phyloP scores from a whole-genome alignment of 2,888 invertebrate species.

The Amblyteles armatorius region DNA sequence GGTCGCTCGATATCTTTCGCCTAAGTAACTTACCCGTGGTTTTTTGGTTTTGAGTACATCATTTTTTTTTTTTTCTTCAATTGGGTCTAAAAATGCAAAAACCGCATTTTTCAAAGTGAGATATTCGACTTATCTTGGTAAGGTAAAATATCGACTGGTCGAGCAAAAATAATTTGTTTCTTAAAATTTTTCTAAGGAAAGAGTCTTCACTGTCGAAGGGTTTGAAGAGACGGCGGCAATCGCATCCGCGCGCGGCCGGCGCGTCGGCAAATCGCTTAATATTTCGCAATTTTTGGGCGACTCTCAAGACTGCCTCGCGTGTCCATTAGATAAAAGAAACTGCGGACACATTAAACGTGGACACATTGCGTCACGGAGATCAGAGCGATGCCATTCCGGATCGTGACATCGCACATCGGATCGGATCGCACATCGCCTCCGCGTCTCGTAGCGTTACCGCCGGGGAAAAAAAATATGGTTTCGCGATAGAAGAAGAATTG shows the following conservation, averaged over 20 bases:
- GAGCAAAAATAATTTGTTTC: too few species aligned
- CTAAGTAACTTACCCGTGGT: too few species aligned
- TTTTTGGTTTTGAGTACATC: too few species aligned
- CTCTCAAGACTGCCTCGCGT: background rate
- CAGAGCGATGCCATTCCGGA: constrained; percentile 6
- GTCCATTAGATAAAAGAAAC: background rate
- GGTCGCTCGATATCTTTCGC: too few species aligned
- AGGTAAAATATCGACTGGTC: too few species aligned
- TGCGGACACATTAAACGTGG: background rate
- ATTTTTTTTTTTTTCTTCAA: too few species aligned
- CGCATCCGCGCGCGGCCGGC: background rate
- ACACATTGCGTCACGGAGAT: background rate
- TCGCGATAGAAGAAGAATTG: constrained; percentile 33
- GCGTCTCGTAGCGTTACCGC: background rate
- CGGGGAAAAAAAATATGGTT: constrained; percentile 35
- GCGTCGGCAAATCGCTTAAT: background rate
- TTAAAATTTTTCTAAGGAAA: too few species aligned
- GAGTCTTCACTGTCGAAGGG: too few species aligned
- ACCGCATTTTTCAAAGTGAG: background rate
- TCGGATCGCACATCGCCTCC: constrained; percentile 12
- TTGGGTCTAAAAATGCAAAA: background rate
- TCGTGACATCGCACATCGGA: too few species aligned
- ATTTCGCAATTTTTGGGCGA: background rate
- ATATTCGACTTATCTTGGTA: too few species aligned
- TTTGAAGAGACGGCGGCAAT: too few species aligned